Evolutionary conservation across 1,140 invertebrate genomes (phyloP).

Genomic region (Drosophila gunungcola): DNA sequence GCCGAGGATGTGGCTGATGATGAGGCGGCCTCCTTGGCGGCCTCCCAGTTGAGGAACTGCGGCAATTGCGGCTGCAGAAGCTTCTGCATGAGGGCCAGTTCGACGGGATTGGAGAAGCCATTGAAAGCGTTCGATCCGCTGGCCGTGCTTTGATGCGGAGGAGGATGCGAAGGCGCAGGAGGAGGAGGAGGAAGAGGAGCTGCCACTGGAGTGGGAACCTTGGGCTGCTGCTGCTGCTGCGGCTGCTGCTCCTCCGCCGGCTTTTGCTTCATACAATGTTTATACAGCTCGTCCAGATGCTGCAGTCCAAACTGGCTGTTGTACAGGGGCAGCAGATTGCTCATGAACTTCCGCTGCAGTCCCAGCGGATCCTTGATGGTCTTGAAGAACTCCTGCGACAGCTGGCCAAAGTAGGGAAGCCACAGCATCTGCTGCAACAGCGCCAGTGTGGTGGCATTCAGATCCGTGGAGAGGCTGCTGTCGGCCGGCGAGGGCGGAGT

Average conservation of each 20-base stretch:
- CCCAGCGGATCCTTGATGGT: slow-evolving; percentile 85
- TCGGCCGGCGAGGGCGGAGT: slow-evolving; percentile 68
- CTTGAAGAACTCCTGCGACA: slow-evolving; percentile 86
- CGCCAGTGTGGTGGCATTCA: slow-evolving; percentile 88
- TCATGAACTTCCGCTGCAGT: slow-evolving; percentile 70
- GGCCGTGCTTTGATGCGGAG: slow-evolving; percentile 16
- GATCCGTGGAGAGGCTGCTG: slow-evolving; percentile 86
- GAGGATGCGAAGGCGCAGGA: not conserved
- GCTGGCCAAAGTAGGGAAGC: slow-evolving; percentile 89
- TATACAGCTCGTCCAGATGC: slow-evolving; percentile 77
- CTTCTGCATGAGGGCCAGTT: slow-evolving; percentile 89
- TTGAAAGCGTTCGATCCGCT: slow-evolving; percentile 28
- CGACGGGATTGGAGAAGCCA: slow-evolving; percentile 87
- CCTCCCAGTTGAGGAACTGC: slow-evolving; percentile 51
- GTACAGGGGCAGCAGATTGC: slow-evolving; percentile 65
- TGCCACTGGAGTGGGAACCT: slow-evolving; percentile 23
- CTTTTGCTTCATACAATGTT: slow-evolving; percentile 75
- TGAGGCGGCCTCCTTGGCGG: slow-evolving; percentile 19
- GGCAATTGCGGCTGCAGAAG: slow-evolving; percentile 79
- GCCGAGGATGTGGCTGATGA: slow-evolving; percentile 53
- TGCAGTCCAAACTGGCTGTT: slow-evolving; percentile 71
- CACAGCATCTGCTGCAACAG: slow-evolving; percentile 90
- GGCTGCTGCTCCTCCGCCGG: slow-evolving; percentile 22
- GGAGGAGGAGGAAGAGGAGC: slow-evolving; percentile 5
- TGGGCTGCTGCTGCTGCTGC: slow-evolving; percentile 14